Percentiles rank a stretch among this genome's conserved stretches.
These are phyloP conservation scores for Coecobrya sp. DNA, from an alignment of 2,888 invertebrate species.

Conservation along the genomic window DNA sequence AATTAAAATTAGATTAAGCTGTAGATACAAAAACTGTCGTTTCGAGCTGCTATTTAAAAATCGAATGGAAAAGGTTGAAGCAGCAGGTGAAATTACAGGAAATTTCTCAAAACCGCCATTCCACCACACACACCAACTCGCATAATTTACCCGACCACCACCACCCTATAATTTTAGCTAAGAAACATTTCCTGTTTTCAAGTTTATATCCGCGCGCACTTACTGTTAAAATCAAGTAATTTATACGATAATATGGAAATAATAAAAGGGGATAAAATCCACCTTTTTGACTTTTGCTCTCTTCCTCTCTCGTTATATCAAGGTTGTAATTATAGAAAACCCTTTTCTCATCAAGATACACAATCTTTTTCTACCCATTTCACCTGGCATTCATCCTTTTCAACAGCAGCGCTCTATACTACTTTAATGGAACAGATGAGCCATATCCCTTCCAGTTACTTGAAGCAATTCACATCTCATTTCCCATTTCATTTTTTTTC, in stretches of 20 bases:
- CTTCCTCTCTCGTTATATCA: background rate
- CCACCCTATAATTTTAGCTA: background rate
- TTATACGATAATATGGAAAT: constrained; percentile 19
- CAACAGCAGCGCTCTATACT: background rate
- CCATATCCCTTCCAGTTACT: background rate
- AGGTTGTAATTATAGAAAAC: background rate
- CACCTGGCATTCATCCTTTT: constrained; percentile 13
- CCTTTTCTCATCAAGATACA: background rate
- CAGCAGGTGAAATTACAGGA: too few species aligned
- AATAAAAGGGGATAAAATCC: background rate
- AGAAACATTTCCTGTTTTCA: background rate
- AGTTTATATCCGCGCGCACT: background rate
- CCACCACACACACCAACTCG: background rate
- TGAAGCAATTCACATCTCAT: background rate
- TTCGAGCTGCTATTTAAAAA: too few species aligned
- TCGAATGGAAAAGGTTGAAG: background rate
- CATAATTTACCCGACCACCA: background rate
- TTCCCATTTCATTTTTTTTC: background rate
- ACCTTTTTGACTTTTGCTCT: background rate
- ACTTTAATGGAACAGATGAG: constrained; percentile 35
- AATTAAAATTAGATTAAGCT: constrained; percentile 24
- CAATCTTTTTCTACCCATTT: constrained; percentile 4
- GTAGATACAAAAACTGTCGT: background rate
- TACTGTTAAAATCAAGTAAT: background rate
- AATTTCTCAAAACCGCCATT: too few species aligned